These are phyloP conservation scores for Pectinophora gossypiella DNA, from an alignment of 1,140 invertebrate species.

Conservation along the genomic window DNA sequence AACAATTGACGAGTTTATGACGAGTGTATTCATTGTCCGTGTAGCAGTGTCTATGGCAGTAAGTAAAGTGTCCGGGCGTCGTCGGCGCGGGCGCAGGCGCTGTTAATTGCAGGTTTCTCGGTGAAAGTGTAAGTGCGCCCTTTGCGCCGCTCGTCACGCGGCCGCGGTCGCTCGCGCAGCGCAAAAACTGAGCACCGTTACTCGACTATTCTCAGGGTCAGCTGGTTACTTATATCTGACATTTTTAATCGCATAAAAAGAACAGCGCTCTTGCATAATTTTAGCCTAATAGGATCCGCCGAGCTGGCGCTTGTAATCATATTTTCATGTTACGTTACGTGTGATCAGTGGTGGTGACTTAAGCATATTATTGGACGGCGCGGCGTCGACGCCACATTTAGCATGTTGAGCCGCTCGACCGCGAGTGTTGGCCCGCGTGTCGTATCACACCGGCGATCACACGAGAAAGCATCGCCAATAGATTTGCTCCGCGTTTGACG, in stretches of 20 bases:
- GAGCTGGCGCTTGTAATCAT: not conserved
- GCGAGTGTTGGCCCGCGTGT: not conserved
- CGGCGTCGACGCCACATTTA: conserved; percentile 7
- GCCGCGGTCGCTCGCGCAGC: not conserved
- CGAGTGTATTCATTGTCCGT: no score
- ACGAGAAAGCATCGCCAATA: not conserved
- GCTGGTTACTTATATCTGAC: not conserved
- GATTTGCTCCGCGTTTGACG: not conserved
- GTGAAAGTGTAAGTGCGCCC: conserved; percentile 1
- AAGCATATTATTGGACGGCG: not conserved
- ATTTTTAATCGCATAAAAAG: not conserved
- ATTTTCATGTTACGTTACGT: not conserved
- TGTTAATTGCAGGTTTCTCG: no score
- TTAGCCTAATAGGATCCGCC: not conserved
- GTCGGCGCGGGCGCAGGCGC: no score
- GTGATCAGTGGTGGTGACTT: not conserved
- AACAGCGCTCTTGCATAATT: not conserved
- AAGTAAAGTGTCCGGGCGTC: no score
- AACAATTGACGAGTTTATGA: no score
- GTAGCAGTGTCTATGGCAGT: no score
- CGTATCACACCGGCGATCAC: not conserved
- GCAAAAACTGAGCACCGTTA: not conserved
- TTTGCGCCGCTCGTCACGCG: not conserved
- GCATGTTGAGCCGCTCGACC: not conserved
- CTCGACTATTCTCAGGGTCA: not conserved